These are phyloP conservation scores for Drosophila longiperda DNA, from an alignment of 2,888 invertebrate genomes.

Conservation along the genomic window DNA sequence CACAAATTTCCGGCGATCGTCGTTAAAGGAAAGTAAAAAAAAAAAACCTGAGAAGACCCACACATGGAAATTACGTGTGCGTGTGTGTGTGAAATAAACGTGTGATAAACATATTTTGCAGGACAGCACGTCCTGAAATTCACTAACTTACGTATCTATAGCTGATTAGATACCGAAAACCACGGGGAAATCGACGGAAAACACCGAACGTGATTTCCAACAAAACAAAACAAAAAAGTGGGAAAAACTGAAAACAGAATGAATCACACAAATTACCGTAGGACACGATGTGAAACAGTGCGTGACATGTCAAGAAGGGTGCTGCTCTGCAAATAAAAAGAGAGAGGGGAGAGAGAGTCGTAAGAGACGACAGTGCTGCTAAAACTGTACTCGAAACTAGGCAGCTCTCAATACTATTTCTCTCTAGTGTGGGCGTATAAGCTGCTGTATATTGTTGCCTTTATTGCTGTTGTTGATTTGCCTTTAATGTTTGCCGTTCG, in stretches of 20 bases:
- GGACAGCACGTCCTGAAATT: conserved; percentile 64
- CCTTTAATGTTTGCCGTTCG: conserved; percentile 41
- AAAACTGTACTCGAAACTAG: conserved; percentile 43
- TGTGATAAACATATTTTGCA: conserved; percentile 42
- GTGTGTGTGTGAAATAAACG: conserved; percentile 31
- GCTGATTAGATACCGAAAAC: conserved; percentile 52
- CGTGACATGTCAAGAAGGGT: conserved; percentile 51
- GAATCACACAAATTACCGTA: conserved; percentile 61
- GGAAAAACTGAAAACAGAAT: conserved; percentile 61
- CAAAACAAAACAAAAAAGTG: conserved; percentile 40
- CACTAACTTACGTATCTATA: conserved; percentile 29
- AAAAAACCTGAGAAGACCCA: conserved; percentile 50
- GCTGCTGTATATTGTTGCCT: conserved; percentile 19
- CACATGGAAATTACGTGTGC: conserved; percentile 67
- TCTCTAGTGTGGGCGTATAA: conserved; percentile 46
- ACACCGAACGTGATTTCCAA: conserved; percentile 78
- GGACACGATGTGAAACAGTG: conserved; percentile 50
- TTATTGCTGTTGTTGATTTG: conserved; percentile 35
- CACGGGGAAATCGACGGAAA: conserved; percentile 65
- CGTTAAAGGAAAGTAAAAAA: conserved; percentile 45
- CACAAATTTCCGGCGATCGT: conserved; percentile 48
- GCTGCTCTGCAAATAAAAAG: background rate
- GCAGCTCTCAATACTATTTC: conserved; percentile 25
- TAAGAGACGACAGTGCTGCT: conserved; percentile 20
- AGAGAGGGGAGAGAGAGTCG: background rate